Percentiles rank a stretch among this genome's conserved stretches.
Evolutionary conservation across 2,888 invertebrate genomes (phyloP).

Genomic region (Diaperis boleti): DNA sequence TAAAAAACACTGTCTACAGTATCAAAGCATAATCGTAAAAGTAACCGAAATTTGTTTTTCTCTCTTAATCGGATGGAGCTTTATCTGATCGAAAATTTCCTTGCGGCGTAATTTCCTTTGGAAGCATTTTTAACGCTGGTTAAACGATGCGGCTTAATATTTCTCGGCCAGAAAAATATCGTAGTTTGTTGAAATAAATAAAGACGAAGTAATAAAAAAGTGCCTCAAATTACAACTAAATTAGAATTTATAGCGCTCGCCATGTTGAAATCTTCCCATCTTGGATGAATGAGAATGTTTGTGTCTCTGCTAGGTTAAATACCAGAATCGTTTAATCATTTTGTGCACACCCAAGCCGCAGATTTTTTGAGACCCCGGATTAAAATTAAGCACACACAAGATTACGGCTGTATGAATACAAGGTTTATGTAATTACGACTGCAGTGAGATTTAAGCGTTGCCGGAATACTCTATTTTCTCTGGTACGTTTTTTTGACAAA

Average conservation of each 20-base stretch:
- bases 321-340: slow-evolving; percentile 29
- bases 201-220: slow-evolving; percentile 1
- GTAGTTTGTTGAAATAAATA: neutral
- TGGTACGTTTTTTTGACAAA: slow-evolving; percentile 18
- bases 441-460: slow-evolving; percentile 19
- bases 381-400: slow-evolving; percentile 40
- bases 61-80: neutral
- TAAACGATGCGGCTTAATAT: neutral
- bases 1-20: too few species aligned
- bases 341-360: slow-evolving; percentile 17
- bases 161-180: neutral
- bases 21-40: neutral
- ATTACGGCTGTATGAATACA: slow-evolving; percentile 35
- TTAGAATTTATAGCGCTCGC: slow-evolving; percentile 2
- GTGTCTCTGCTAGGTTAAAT: neutral
- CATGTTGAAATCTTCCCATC: neutral
- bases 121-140: neutral
- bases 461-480: slow-evolving; percentile 24
- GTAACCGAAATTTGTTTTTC: neutral
- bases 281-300: neutral
- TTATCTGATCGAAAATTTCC: neutral
- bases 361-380: slow-evolving; percentile 34
- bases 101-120: neutral
- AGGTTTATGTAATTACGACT: slow-evolving; percentile 22
- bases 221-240: slow-evolving; percentile 1